Evolutionary conservation across 30 jellyfish, hydroid and myxozoan genomes (phyloP), one percentile per base, ranked within the genome.

Genomic region (Cassiopea andromeda): DNA sequence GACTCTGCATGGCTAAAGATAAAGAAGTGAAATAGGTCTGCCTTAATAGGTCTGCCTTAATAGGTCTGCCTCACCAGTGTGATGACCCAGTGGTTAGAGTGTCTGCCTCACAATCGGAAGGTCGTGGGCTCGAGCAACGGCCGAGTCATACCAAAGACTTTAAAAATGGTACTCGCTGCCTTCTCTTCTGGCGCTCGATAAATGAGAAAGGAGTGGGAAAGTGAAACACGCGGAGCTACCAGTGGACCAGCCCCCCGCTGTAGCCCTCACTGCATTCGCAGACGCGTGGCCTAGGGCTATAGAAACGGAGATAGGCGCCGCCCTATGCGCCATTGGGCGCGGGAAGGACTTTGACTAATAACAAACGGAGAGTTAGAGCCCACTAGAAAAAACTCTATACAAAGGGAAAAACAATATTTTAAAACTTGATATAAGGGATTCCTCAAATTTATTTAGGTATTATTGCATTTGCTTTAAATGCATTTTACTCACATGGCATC

Each of bases 261-360:
- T 54, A 54, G 64, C 64, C 12, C 10, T 54, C 64, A 54, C 64
- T 54, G 64, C 64, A 54, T 3, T 10, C 7, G 64, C 64, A 54
- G 38, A 27, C 64, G 64, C 64, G 7, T 54, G 64, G 64, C 12
- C 12, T 54, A 54, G 64, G 64, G 64, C 64, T 10, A 54, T 10
- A 54, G 7, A 54, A 54, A 54, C 12, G 64, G 64, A 54, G 64
- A 27, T 27, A 54, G 64, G 64, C 12, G 64, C 64, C 88, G 47
- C 71, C 76, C 46, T 70, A 50, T 2, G 66, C 68, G 43, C 87
- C 88, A 60, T 92, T 27, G 88, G 8, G 92, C 88, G 14, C 10
- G 81, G 64, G 12, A 54, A 54, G 64, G 64, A 54, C 64, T 54
- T 54, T 54, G 64, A 66, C 8, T 14, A 4, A 4, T 66, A 4